Conservation (phyloP, 2,888 invertebrate species). For the Oscheius sp. region DNA sequence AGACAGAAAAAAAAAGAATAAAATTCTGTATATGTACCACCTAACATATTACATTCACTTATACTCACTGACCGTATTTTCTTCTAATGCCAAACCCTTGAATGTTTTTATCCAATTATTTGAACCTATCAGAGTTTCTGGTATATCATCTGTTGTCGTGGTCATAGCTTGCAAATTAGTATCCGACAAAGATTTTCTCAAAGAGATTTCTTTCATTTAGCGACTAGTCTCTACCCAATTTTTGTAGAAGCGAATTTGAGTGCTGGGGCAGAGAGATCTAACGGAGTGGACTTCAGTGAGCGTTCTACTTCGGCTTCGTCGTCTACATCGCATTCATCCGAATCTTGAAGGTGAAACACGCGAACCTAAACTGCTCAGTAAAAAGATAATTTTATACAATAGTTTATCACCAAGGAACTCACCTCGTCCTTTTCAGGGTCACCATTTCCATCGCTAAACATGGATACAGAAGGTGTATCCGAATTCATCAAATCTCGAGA, state of each 20-base stretch:
- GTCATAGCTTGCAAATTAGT: conserved; percentile 27
- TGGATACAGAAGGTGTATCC: conserved; percentile 34
- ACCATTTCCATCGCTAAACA: conserved; percentile 25
- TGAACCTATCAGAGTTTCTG: neutral
- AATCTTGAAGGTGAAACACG: conserved; percentile 45
- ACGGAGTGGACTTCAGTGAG: conserved; percentile 3
- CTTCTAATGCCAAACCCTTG: neutral
- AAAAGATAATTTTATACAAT: too few relatives aligned
- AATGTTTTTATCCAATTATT: conserved; percentile 11
- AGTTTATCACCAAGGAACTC: neutral
- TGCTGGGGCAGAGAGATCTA: conserved; percentile 2
- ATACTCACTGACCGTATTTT: neutral
- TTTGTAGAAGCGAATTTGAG: neutral
- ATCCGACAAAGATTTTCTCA: conserved; percentile 26
- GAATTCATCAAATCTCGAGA: conserved; percentile 30
- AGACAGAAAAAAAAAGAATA: neutral
- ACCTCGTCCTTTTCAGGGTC: conserved; percentile 43
- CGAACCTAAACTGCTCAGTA: conserved; percentile 30
- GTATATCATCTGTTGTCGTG: neutral
- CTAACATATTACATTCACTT: too few relatives aligned
- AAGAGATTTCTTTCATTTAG: neutral
- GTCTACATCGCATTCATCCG: conserved; percentile 17
- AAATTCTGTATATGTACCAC: too few relatives aligned
- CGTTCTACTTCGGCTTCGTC: conserved; percentile 23
- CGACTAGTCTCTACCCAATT: neutral